phyloP scores from a whole-genome alignment of 2,113 vertebrate species.

The Perca flavescens region DNA sequence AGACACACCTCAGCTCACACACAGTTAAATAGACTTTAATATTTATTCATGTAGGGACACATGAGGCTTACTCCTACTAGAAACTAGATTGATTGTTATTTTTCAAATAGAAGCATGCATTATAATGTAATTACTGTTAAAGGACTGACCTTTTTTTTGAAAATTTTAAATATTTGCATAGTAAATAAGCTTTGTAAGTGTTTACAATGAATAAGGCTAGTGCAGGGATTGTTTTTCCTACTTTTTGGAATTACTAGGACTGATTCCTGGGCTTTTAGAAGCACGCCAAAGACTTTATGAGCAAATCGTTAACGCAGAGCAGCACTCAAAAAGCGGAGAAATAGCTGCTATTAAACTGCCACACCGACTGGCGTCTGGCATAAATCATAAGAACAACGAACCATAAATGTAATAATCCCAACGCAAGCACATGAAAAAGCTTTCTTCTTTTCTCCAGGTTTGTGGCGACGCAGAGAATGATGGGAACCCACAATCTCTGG shows the following conservation, averaged over 20 bases:
- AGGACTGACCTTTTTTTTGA: conserved; percentile 32
- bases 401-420: conserved; percentile 72
- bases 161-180: conserved; percentile 73
- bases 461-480: conserved; percentile 48
- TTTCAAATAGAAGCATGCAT: conserved; percentile 41
- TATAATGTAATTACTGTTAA: conserved; percentile 4
- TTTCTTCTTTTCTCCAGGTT: conserved; percentile 34
- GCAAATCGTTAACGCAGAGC: conserved; percentile 75
- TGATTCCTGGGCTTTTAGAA: conserved; percentile 54
- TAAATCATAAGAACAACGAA: conserved; percentile 78
- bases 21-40: neutral
- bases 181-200: conserved; percentile 57
- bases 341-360: conserved; percentile 76
- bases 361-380: conserved; percentile 69
- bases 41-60: conserved; percentile 24
- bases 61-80: conserved; percentile 13
- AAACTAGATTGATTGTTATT: conserved; percentile 22
- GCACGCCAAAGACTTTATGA: conserved; percentile 72
- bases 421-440: conserved; percentile 61
- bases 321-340: conserved; percentile 69
- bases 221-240: conserved; percentile 20
- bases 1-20: conserved; percentile 41
- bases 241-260: conserved; percentile 57
- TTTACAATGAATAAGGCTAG: conserved; percentile 52
- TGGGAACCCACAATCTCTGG: conserved; percentile 52